A percentile compares a stretch with the other conserved stretches of the same genome.
These are phyloP conservation scores for Macrobrachium nipponense DNA, from an alignment of 1,140 invertebrate species.

Conservation along the genomic window DNA sequence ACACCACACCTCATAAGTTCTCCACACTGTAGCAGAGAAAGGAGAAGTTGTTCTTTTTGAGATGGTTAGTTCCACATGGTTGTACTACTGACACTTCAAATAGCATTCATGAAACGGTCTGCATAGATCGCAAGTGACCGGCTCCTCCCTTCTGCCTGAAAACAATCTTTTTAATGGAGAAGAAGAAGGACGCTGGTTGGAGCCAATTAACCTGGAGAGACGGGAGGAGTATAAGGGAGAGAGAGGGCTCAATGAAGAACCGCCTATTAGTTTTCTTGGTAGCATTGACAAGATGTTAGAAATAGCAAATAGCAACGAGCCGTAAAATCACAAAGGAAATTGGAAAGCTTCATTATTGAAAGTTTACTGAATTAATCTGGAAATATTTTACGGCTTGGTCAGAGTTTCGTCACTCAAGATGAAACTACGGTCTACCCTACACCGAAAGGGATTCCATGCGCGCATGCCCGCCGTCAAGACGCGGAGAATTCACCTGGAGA, in stretches of 20 bases:
- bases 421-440: too few species aligned
- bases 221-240: not conserved
- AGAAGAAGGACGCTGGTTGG: not conserved
- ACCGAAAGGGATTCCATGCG: too few species aligned
- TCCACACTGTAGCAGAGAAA: conserved; percentile 38
- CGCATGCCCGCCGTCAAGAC: too few species aligned
- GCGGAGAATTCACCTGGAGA: too few species aligned
- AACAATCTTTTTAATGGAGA: not conserved
- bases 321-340: too few species aligned
- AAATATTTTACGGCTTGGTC: too few species aligned
- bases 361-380: too few species aligned
- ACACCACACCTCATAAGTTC: conserved; percentile 16
- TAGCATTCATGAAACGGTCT: not conserved
- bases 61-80: not conserved
- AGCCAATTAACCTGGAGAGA: not conserved
- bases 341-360: too few species aligned
- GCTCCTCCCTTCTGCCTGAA: too few species aligned
- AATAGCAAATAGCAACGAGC: not conserved
- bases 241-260: not conserved
- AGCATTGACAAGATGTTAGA: not conserved
- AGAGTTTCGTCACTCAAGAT: too few species aligned
- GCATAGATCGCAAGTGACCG: too few species aligned
- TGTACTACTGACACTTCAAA: not conserved
- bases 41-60: not conserved
- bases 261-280: too few species aligned